phyloP scores from a whole-genome alignment of 2,113 vertebrate species.

The Amazona vittata region DNA sequence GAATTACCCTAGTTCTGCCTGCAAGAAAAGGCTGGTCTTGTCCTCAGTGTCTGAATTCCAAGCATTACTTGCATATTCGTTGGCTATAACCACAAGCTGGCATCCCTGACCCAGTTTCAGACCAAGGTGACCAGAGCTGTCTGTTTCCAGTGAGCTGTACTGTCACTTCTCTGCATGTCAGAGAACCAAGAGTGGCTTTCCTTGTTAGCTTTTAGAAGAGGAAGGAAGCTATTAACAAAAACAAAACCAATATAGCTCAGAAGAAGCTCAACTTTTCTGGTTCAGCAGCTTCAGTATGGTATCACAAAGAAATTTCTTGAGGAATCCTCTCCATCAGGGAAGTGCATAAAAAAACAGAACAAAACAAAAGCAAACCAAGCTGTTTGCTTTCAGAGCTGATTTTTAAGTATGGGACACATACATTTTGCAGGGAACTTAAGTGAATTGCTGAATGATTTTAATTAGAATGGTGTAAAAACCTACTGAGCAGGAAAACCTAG shows the following conservation, averaged over 20 bases:
- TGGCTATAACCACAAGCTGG: not conserved
- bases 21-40: not conserved
- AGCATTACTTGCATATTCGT: not conserved
- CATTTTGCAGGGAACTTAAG: not conserved
- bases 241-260: not conserved
- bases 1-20: not conserved
- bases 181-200: not conserved
- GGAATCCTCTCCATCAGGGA: not conserved
- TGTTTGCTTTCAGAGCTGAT: not conserved
- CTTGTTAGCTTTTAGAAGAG: constrained; percentile 8
- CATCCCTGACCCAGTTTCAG: constrained; percentile 49
- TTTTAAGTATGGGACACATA: not conserved
- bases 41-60: not conserved
- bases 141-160: constrained; percentile 6
- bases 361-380: not conserved
- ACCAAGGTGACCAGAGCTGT: constrained; percentile 42
- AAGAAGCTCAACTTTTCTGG: not conserved
- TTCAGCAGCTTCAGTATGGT: not conserved
- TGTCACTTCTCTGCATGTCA: constrained; percentile 45
- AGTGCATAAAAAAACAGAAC: not conserved
- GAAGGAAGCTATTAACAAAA: not conserved
- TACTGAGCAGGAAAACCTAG: not conserved
- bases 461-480: constrained; percentile 9
- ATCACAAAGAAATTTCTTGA: not conserved
- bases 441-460: constrained; percentile 9